Percentiles rank a stretch among this genome's conserved stretches.
Conservation (phyloP, 2,797 vertebrate genomes). For the Propithecus deckenii region DNA sequence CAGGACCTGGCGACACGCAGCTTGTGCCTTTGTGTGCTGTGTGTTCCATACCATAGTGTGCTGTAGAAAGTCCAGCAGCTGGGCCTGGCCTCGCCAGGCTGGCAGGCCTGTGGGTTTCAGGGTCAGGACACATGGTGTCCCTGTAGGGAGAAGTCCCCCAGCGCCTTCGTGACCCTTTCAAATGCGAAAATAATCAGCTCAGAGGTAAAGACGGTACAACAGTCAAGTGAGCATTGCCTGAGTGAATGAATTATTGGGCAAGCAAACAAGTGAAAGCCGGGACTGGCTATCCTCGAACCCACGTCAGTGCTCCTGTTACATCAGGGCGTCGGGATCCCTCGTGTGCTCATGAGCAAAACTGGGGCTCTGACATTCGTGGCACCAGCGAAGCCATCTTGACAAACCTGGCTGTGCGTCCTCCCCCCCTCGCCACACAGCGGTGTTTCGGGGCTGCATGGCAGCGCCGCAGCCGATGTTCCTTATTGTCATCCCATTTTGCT, state of each 20-base stretch:
- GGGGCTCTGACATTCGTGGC: fast-evolving
- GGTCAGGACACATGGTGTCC: background rate
- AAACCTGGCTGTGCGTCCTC: fast-evolving
- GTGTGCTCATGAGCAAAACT: fast-evolving
- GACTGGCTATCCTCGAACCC: background rate
- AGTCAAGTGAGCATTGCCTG: fast-evolving
- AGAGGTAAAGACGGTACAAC: background rate
- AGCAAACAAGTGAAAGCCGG: too few relatives aligned
- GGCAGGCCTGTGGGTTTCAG: background rate
- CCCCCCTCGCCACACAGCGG: fast-evolving
- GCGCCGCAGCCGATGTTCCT: fast-evolving
- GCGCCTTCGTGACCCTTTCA: background rate
- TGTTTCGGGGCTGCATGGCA: fast-evolving
- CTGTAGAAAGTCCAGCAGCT: fast-evolving
- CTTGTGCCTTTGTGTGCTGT: fast-evolving
- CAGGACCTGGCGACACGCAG: fast-evolving
- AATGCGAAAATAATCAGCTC: background rate
- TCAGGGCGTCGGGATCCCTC: fast-evolving
- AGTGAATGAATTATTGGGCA: too few relatives aligned
- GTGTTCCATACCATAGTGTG: fast-evolving
- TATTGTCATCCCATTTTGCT: fast-evolving
- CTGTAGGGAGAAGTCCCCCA: background rate
- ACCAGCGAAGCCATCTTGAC: fast-evolving
- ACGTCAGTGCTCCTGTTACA: background rate
- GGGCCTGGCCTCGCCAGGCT: background rate